These are phyloP conservation scores for Hypocryptadius cinnamomeus DNA, from an alignment of 2,113 vertebrate species.

Conservation along the genomic window DNA sequence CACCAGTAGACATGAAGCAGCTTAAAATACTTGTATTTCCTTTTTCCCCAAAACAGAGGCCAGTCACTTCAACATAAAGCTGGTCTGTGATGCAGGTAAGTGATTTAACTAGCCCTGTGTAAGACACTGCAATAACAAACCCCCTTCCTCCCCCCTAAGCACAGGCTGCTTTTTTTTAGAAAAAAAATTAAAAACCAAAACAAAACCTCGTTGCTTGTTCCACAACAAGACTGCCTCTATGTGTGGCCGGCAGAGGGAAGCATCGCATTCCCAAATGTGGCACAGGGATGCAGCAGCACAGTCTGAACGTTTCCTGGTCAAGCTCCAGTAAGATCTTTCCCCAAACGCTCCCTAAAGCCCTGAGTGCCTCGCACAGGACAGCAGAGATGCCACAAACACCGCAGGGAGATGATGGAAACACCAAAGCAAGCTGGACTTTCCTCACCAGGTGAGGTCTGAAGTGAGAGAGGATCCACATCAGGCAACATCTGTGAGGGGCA, in stretches of 20 bases:
- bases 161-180: not conserved
- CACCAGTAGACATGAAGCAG: not conserved
- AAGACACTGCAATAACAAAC: not conserved
- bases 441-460: not conserved
- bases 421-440: not conserved
- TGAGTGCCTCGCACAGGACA: too few relatives aligned
- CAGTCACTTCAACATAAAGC: not conserved
- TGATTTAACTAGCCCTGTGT: not conserved
- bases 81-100: not conserved
- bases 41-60: not conserved
- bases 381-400: not conserved
- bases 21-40: not conserved
- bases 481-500: not conserved
- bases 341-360: not conserved
- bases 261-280: not conserved
- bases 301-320: fast-evolving
- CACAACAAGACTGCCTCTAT: not conserved
- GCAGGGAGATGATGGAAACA: not conserved
- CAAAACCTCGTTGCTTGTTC: not conserved
- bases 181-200: too few relatives aligned
- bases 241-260: slow-evolving; percentile 29
- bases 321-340: too few relatives aligned
- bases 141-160: not conserved
- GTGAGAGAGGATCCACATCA: not conserved
- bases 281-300: not conserved